Percentiles rank a stretch among this genome's conserved stretches.
These are phyloP conservation scores for Lycopodina hypogea DNA, from an alignment of 37 sponge, comb jelly and placozoan species.

Conservation along the genomic window DNA sequence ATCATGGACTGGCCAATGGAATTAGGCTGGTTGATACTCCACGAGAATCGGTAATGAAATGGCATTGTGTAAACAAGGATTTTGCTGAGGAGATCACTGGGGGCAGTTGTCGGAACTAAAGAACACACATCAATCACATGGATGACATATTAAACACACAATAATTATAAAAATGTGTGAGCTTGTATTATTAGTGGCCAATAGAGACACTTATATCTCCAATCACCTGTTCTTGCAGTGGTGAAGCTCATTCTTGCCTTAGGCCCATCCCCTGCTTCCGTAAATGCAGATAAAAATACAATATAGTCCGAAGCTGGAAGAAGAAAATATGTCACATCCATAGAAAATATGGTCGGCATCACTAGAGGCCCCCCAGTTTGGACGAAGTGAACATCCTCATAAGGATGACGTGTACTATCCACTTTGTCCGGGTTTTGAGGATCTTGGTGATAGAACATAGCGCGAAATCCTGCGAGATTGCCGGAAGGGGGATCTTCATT, in stretches of 20 bases:
- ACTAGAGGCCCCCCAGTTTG: neutral
- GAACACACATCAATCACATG: too few species aligned
- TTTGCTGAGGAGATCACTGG: neutral
- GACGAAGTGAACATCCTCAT: neutral
- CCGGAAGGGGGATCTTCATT: constrained; percentile 12
- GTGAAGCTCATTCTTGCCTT: constrained; percentile 13
- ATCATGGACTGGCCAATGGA: neutral
- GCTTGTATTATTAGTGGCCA: too few species aligned
- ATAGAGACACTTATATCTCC: too few species aligned
- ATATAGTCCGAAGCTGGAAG: constrained; percentile 15
- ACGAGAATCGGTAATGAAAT: constrained; percentile 2
- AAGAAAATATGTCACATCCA: neutral
- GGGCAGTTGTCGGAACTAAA: constrained; percentile 17
- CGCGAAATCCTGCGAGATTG: constrained; percentile 3
- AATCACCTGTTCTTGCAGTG: constrained; percentile 26
- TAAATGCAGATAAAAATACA: constrained; percentile 5
- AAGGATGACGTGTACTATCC: neutral
- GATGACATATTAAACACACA: too few species aligned
- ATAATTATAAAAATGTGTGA: too few species aligned
- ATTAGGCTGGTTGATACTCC: neutral
- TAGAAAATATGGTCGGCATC: neutral
- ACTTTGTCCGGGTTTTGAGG: neutral
- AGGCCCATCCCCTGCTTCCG: constrained; percentile 21
- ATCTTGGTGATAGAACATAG: constrained; percentile 11
- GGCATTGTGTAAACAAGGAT: constrained; percentile 1